A percentile compares a stretch with the other conserved stretches of the same genome.
These are phyloP conservation scores for Intellagama lesueurii DNA, from an alignment of 2,797 vertebrate genomes.

Conservation along the genomic window DNA sequence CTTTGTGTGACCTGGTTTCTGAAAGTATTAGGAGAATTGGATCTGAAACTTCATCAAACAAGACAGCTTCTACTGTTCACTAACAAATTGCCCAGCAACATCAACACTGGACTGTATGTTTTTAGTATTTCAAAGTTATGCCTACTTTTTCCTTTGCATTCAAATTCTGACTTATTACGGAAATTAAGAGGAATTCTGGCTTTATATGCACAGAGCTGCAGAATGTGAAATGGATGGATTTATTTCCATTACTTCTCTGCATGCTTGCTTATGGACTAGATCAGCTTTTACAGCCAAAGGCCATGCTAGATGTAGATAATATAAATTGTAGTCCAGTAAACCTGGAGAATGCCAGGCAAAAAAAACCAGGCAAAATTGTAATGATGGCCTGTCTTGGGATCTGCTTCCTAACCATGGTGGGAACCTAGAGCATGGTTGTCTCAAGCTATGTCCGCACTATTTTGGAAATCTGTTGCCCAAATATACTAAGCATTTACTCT, in stretches of 20 bases:
- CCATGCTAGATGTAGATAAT: neutral
- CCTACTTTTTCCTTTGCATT: neutral
- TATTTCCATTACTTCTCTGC: neutral
- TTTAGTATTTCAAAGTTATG: neutral
- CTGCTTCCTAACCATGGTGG: neutral
- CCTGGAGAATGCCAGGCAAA: neutral
- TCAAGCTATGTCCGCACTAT: neutral
- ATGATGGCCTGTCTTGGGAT: neutral
- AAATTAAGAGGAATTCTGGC: neutral
- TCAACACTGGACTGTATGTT: neutral
- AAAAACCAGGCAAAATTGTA: neutral
- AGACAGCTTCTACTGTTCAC: neutral
- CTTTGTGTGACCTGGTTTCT: neutral
- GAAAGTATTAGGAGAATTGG: fast-evolving
- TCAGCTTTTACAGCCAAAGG: neutral
- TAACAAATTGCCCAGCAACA: neutral
- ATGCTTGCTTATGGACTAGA: neutral
- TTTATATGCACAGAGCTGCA: neutral
- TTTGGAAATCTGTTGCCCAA: neutral
- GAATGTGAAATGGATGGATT: neutral
- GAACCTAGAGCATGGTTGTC: neutral
- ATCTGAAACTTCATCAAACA: neutral
- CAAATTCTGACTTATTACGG: neutral
- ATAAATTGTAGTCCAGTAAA: neutral
- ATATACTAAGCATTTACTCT: neutral